A percentile compares a stretch with the other conserved stretches of the same genome.
Conservation (phyloP, 2,113 vertebrate species). For the Myiagra hebetior region DNA sequence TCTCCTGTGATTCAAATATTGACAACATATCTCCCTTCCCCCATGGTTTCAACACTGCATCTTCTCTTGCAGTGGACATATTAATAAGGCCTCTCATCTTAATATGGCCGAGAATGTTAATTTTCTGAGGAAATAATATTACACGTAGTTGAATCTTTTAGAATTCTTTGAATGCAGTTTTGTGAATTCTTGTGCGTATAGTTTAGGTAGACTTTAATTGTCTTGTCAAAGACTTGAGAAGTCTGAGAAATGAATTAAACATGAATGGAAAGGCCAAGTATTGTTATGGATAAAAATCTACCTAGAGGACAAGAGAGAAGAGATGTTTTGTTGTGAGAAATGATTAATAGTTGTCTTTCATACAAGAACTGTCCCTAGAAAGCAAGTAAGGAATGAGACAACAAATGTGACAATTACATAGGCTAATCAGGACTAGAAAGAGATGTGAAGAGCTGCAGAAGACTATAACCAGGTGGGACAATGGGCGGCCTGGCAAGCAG, state of each 20-base stretch:
- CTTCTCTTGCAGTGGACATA: neutral
- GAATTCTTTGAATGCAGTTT: neutral
- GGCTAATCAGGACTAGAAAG: neutral
- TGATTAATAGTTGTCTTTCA: neutral
- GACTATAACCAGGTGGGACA: neutral
- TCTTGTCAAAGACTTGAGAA: neutral
- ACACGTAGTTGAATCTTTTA: neutral
- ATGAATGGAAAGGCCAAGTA: neutral
- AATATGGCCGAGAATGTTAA: neutral
- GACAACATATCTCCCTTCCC: neutral
- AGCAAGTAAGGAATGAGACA: neutral
- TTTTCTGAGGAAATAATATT: neutral
- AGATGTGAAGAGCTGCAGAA: neutral
- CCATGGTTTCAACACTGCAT: neutral
- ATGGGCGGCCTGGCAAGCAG: neutral
- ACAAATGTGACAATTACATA: neutral
- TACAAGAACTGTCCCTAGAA: neutral
- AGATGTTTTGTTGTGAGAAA: neutral
- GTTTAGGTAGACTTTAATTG: neutral
- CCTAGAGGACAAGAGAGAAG: neutral
- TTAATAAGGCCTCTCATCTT: neutral
- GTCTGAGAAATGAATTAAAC: neutral
- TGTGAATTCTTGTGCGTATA: neutral
- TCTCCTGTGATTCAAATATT: neutral
- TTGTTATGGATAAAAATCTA: neutral